Percentiles rank a stretch among this genome's conserved stretches.
Conservation (phyloP, 1,140 invertebrate genomes). For the Caerostris extrusa region DNA sequence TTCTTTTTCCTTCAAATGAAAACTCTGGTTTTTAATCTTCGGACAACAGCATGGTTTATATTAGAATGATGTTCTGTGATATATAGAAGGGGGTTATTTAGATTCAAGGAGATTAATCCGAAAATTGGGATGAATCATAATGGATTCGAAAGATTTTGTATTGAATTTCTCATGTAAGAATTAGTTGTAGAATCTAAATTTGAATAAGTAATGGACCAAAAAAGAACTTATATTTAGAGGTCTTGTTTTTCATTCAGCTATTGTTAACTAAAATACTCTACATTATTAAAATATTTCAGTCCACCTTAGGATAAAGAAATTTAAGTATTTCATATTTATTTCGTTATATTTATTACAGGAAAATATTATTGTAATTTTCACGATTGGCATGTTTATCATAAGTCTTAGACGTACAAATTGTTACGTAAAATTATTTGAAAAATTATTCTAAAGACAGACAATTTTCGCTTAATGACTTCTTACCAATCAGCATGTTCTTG, state of each 20-base stretch:
- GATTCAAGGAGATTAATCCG: neutral
- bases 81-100: neutral
- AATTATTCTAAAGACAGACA: no score
- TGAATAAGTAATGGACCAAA: neutral
- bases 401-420: no score
- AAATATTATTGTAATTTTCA: no score
- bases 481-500: no score
- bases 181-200: neutral
- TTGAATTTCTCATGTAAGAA: neutral
- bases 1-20: slow-evolving; percentile 3
- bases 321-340: no score
- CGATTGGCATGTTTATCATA: no score
- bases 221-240: neutral
- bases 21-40: slow-evolving; percentile 37
- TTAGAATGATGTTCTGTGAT: neutral
- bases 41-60: neutral
- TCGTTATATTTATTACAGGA: no score
- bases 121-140: neutral
- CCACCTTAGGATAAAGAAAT: no score
- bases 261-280: neutral
- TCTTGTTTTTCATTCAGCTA: neutral
- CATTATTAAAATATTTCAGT: no score
- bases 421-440: no score
- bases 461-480: no score
- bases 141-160: neutral